phyloP scores from a whole-genome alignment of 2,888 invertebrate species.

The Nephrotoma guestfalica region DNA sequence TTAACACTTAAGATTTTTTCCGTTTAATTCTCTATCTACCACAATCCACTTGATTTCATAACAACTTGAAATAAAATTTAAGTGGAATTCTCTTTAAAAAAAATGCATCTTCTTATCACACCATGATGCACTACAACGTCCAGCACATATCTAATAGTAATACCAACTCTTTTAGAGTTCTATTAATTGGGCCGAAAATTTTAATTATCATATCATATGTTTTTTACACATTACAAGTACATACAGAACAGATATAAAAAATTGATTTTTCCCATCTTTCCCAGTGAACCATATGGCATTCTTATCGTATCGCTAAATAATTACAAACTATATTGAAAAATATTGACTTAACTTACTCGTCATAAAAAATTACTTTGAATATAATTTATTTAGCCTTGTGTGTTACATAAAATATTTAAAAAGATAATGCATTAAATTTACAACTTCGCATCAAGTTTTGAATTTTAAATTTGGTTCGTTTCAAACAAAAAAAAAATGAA shows the following conservation, averaged over 20 bases:
- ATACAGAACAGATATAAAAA: not conserved
- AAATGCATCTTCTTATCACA: not conserved
- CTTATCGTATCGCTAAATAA: not conserved
- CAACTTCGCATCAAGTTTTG: not conserved
- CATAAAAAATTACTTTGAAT: not conserved
- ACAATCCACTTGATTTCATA: not conserved
- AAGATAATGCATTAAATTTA: not conserved
- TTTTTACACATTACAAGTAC: not conserved
- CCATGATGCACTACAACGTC: not conserved
- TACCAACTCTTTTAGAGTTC: not conserved
- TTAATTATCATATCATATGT: not conserved
- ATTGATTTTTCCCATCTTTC: not conserved
- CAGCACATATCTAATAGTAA: not conserved
- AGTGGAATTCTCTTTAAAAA: not conserved
- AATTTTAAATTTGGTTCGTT: not conserved
- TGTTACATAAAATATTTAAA: not conserved
- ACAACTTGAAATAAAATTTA: not conserved
- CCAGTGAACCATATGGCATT: not conserved
- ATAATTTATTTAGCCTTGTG: not conserved
- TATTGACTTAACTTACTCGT: not conserved
- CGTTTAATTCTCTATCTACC: not conserved
- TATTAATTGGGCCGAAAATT: not conserved
- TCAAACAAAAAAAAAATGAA: not conserved
- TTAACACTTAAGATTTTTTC: not conserved
- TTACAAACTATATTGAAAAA: not conserved